Base-by-base conservation (phyloP, 1,140 invertebrate genomes). In the Penaeus indicus region DNA sequence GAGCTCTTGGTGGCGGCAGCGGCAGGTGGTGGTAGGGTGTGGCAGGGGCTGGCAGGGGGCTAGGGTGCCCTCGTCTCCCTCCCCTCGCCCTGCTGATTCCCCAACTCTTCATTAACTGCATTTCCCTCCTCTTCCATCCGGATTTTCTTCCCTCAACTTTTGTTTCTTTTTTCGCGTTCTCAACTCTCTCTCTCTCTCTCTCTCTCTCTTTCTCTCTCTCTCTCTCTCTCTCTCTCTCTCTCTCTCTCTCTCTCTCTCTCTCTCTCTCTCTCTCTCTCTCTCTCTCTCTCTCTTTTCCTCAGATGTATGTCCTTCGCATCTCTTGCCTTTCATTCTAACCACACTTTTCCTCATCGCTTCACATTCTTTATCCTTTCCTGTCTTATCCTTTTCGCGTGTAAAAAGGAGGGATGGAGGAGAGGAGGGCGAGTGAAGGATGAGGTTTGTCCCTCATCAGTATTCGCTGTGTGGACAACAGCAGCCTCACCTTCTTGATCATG, bases 391-490 rank as follows among this genome's bases (percentile, higher is more conserved):
- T 54, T 54, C 54, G 54, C 54, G 11, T 54, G 54, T 13, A 13
- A 54, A 54, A 54, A 54, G 54, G 16, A 54, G 54, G 16, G 54
- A 54, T 16, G 54, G 47, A 54, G 54, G 54, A 54, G 54, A 54
- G 54, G 16, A 54, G 54, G 54, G 4, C 54, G 54, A 54, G 16
- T 54, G 54, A 54, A 13, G 54, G 54, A 54, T 54, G 54, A 54
- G 54, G 11, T 54, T 54, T 54, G 54, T 25, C 27, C 27, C 27
- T 77, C 72, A 77, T 77, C 72, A 77, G 72, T 77, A 77, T 77
- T 77, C 72, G 72, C 72, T 77, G 72, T 77, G 72, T 77, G 27
- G 72, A 27, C 72, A 77, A 27, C 72, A 11, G 72, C 27, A 13
- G 10, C 54, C 54, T 54, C 54, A 54, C 54, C 54, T 54, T 54